A percentile compares a stretch with the other conserved stretches of the same genome.
phyloP scores from a whole-genome alignment of 1,140 invertebrate species.

The Alviniconcha marisindica region DNA sequence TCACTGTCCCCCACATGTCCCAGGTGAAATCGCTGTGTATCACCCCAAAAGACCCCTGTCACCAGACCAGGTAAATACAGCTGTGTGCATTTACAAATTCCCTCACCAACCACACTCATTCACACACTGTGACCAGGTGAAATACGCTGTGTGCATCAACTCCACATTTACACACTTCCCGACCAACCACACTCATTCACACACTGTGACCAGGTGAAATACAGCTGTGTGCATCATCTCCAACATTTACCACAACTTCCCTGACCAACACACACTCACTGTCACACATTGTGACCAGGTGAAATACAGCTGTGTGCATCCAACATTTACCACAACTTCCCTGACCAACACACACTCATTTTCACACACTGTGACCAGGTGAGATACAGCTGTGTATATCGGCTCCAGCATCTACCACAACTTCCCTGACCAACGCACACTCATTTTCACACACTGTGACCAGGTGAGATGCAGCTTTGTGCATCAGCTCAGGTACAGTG shows the following conservation, averaged over 20 bases:
- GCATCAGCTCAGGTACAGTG: no score
- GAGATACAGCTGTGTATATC: no score
- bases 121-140: conserved; percentile 97
- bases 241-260: conserved; percentile 99
- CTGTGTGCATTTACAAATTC: conserved; percentile 99
- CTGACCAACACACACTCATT: conserved; percentile 97
- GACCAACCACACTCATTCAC: no score
- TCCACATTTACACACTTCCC: conserved; percentile 98
- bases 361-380: conserved; percentile 99
- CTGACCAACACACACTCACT: conserved; percentile 97
- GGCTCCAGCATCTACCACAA: conserved; percentile 99
- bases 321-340: conserved; percentile 99
- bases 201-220: no score
- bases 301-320: no score
- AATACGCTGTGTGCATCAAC: no score
- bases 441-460: conserved; percentile 99
- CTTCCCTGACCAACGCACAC: conserved; percentile 96
- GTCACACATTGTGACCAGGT: conserved; percentile 99
- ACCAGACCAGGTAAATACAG: no score
- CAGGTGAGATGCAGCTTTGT: no score
- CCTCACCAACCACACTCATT: conserved; percentile 99
- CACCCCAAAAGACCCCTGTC: no score
- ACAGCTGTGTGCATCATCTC: conserved; percentile 99
- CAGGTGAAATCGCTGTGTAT: no score
- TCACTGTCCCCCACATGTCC: conserved; percentile 99